Evolutionary conservation across 2,113 vertebrate genomes (phyloP).

Genomic region (Anser cygnoides): DNA sequence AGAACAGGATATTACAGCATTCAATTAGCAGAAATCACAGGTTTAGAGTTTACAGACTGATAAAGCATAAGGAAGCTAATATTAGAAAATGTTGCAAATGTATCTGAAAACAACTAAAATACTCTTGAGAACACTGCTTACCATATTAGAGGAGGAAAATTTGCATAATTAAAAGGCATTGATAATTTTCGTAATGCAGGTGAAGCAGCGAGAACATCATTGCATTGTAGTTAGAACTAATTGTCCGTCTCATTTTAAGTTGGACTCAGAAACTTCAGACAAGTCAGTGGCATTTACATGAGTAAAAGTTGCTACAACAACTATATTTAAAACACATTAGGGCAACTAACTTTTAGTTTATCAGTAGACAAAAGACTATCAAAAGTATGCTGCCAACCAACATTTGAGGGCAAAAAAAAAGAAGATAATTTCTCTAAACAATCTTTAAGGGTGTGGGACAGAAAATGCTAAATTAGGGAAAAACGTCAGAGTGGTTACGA

Average conservation of each 20-base stretch:
- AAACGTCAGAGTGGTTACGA: not conserved
- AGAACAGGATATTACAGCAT: not conserved
- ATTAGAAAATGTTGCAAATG: not conserved
- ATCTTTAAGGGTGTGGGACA: not conserved
- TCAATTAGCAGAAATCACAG: not conserved
- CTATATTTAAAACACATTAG: not conserved
- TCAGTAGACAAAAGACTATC: not conserved
- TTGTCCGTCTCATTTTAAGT: conserved; percentile 8
- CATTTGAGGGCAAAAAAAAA: not conserved
- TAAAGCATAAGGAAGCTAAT: not conserved
- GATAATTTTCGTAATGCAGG: not conserved
- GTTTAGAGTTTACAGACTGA: not conserved
- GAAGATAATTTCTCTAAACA: not conserved
- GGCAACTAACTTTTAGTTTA: not conserved
- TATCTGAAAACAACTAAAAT: conserved; percentile 10
- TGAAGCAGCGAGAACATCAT: conserved; percentile 12
- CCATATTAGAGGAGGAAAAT: not conserved
- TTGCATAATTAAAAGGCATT: conserved; percentile 44
- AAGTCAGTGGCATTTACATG: not conserved
- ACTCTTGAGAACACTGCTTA: not conserved
- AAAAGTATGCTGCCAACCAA: not conserved
- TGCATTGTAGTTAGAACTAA: not conserved
- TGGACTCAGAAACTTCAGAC: not conserved
- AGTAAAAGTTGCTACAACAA: not conserved
- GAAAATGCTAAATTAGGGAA: not conserved